A percentile compares a stretch with the other conserved stretches of the same genome.
Evolutionary conservation across 2,113 vertebrate genomes (phyloP).

Genomic region (Corythornis madagascariensis): DNA sequence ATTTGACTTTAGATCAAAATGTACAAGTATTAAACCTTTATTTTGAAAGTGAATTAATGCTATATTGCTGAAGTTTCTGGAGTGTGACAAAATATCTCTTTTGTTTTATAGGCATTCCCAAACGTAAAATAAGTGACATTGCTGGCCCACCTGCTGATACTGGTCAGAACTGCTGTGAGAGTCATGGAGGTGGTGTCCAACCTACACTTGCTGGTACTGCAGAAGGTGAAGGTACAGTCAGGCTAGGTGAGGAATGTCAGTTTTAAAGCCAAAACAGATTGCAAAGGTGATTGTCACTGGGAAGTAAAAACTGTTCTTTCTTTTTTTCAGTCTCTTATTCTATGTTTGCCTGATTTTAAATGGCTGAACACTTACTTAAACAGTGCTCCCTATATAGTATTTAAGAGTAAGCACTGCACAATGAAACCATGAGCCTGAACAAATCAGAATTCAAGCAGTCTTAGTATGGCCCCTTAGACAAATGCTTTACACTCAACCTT

Average conservation of each 20-base stretch:
- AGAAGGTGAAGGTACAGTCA: slow-evolving; percentile 82
- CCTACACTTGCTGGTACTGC: slow-evolving; percentile 76
- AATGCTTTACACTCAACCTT: neutral
- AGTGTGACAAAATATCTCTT: neutral
- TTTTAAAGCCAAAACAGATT: neutral
- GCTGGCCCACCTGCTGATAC: slow-evolving; percentile 71
- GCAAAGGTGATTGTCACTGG: neutral
- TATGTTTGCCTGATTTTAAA: neutral
- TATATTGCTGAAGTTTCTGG: neutral
- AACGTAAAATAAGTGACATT: slow-evolving; percentile 78
- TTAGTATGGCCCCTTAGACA: neutral
- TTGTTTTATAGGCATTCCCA: slow-evolving; percentile 82
- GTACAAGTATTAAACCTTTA: neutral
- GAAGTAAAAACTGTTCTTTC: neutral
- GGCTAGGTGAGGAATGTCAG: slow-evolving; percentile 78
- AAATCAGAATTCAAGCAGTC: neutral
- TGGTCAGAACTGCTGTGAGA: slow-evolving; percentile 78
- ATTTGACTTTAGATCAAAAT: neutral
- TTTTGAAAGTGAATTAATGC: neutral
- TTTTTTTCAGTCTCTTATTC: neutral
- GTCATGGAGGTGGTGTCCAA: slow-evolving; percentile 72
- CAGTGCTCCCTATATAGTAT: neutral
- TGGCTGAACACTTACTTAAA: neutral
- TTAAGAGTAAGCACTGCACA: neutral
- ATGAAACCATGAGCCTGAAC: neutral